phyloP scores from a whole-genome alignment of 2,797 vertebrate genomes.

The Nyctalus aviator region DNA sequence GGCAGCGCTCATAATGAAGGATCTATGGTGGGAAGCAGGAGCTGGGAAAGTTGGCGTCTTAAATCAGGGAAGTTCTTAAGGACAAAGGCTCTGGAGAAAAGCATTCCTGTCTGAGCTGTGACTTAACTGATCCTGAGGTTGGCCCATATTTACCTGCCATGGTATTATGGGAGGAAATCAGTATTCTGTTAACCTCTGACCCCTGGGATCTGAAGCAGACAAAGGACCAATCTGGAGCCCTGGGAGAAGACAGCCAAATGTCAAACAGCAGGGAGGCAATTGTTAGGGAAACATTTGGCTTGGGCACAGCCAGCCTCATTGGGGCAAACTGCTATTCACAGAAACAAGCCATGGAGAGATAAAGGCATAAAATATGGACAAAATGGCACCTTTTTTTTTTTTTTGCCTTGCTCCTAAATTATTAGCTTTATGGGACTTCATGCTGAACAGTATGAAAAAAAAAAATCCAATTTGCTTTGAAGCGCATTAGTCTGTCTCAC shows the following conservation, averaged over 20 bases:
- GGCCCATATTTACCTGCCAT: slow-evolving; percentile 77
- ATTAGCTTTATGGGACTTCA: slow-evolving; percentile 90
- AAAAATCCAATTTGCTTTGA: slow-evolving; percentile 91
- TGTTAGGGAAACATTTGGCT: slow-evolving; percentile 77
- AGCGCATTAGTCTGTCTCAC: slow-evolving; percentile 89
- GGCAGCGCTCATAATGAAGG: not conserved
- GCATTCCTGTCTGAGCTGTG: slow-evolving; percentile 67
- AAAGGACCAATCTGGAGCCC: slow-evolving; percentile 80
- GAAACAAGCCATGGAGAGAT: slow-evolving; percentile 83
- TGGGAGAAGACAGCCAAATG: slow-evolving; percentile 75
- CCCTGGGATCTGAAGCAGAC: slow-evolving; percentile 76
- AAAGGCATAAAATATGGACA: slow-evolving; percentile 85
- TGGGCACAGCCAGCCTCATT: slow-evolving; percentile 70
- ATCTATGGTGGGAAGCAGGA: not conserved
- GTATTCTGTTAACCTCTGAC: slow-evolving; percentile 84
- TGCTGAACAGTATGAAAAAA: slow-evolving; percentile 88
- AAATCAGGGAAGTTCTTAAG: slow-evolving; percentile 51
- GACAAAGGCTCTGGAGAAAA: slow-evolving; percentile 73
- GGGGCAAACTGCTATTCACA: slow-evolving; percentile 82
- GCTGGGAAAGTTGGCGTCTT: slow-evolving; percentile 54
- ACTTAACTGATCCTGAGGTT: slow-evolving; percentile 72
- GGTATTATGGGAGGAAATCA: slow-evolving; percentile 69
- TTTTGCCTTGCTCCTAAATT: slow-evolving; percentile 85
- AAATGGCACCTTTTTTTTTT: slow-evolving; percentile 83
- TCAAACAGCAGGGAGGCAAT: slow-evolving; percentile 77